These are phyloP conservation scores for Diploscapter pachys DNA, from an alignment of 1,140 invertebrate species.

Conservation along the genomic window DNA sequence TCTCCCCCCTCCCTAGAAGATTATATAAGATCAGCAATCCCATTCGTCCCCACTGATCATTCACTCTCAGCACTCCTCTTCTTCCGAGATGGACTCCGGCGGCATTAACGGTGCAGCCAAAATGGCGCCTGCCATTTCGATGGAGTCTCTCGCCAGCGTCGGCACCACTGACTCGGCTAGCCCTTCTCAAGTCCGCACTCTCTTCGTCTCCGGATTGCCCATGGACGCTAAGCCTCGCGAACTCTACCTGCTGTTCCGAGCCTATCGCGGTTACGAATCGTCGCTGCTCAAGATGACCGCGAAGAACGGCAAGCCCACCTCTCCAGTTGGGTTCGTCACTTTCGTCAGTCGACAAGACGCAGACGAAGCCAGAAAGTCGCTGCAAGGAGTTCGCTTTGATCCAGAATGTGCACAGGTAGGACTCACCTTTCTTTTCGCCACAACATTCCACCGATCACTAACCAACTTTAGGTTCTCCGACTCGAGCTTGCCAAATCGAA, in stretches of 20 bases:
- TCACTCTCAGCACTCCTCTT: no score
- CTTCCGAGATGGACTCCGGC: background rate
- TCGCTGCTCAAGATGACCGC: conserved; percentile 97
- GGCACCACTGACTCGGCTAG: conserved; percentile 33
- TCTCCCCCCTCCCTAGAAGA: no score
- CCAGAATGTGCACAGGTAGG: conserved; percentile 38
- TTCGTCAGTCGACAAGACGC: conserved; percentile 93
- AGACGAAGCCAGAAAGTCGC: conserved; percentile 94
- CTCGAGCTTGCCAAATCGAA: conserved; percentile 99
- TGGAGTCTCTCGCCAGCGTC: conserved; percentile 56
- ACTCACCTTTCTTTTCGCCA: no score
- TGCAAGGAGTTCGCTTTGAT: conserved; percentile 63
- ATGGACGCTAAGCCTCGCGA: conserved; percentile 99
- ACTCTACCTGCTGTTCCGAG: conserved; percentile 95
- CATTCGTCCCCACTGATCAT: no score
- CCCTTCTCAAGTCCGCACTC: conserved; percentile 82
- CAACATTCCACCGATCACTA: no score
- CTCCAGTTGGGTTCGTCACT: conserved; percentile 98
- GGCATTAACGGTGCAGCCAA: background rate
- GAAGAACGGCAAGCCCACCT: conserved; percentile 99
- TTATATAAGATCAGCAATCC: no score
- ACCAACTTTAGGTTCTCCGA: conserved; percentile 84
- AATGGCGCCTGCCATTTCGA: conserved; percentile 42
- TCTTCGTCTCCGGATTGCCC: conserved; percentile 97
- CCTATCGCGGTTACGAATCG: conserved; percentile 98